Evolutionary conservation across 2,113 vertebrate genomes (phyloP).

Genomic region (Grammomys dolichurus): DNA sequence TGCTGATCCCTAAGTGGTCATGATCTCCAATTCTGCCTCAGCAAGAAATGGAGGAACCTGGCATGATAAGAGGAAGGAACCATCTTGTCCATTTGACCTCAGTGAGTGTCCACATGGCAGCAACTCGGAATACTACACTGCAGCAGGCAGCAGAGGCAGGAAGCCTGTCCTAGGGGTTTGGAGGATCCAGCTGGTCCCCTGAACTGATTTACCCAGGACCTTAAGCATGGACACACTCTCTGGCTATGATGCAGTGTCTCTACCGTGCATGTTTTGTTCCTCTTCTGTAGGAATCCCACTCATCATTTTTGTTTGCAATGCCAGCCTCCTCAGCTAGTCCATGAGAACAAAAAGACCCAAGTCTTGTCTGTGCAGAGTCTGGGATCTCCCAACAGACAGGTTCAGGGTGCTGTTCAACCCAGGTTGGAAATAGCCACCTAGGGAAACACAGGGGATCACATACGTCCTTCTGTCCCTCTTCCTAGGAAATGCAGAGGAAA

Average conservation of each 20-base stretch:
- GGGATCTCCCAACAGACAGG: neutral
- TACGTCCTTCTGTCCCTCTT: neutral
- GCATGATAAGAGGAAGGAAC: neutral
- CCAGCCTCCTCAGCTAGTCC: slow-evolving; percentile 41
- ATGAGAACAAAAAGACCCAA: neutral
- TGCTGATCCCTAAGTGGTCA: neutral
- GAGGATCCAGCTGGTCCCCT: neutral
- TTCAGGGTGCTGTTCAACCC: neutral
- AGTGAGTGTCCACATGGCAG: neutral
- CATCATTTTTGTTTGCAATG: slow-evolving; percentile 63
- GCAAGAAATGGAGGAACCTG: neutral
- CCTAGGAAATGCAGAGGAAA: neutral
- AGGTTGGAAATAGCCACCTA: neutral
- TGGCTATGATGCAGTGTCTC: neutral
- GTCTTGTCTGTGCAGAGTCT: slow-evolving; percentile 29
- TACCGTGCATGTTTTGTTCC: neutral
- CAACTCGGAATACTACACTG: neutral
- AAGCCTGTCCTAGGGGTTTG: neutral
- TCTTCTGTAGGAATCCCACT: slow-evolving; percentile 31
- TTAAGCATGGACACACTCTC: neutral
- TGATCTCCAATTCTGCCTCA: neutral
- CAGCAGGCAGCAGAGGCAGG: neutral
- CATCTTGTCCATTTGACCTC: neutral
- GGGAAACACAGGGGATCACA: neutral
- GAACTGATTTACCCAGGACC: neutral